A percentile compares a stretch with the other conserved stretches of the same genome.
Conservation (phyloP, 2,113 vertebrate genomes). For the Uria lomvia region DNA sequence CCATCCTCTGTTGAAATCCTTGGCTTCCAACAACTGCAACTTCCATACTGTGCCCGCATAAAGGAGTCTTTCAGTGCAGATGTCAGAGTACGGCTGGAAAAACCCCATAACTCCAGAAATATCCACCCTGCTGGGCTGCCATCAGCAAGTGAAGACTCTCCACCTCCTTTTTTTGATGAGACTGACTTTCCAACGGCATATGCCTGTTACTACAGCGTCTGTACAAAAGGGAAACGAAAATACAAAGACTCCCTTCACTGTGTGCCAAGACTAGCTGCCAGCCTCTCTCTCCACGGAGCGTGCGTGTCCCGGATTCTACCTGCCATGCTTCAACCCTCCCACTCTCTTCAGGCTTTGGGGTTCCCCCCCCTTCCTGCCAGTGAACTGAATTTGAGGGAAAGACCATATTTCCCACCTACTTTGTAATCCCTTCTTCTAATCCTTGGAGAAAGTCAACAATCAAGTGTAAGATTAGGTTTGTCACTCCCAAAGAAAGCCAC, state of each 20-base stretch:
- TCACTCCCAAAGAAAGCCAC: neutral
- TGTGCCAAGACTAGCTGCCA: neutral
- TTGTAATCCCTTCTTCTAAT: neutral
- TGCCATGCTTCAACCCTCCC: neutral
- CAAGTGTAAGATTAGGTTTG: neutral
- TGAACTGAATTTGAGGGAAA: neutral
- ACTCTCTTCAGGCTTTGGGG: neutral
- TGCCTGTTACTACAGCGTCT: neutral
- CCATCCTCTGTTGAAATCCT: neutral
- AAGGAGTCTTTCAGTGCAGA: neutral
- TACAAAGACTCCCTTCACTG: neutral
- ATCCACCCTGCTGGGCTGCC: neutral
- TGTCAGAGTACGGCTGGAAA: neutral
- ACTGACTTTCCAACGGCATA: neutral
- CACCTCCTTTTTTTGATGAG: neutral
- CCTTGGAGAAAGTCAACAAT: neutral
- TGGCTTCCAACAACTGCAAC: neutral
- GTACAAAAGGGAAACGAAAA: neutral
- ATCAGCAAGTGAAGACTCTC: neutral
- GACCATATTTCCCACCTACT: neutral
- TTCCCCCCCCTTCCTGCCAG: fast-evolving
- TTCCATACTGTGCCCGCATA: neutral
- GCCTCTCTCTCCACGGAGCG: fast-evolving
- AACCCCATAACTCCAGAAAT: neutral
- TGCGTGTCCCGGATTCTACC: neutral